phyloP scores from a whole-genome alignment of 2,888 invertebrate genomes.

The Ormyrus thymus region DNA sequence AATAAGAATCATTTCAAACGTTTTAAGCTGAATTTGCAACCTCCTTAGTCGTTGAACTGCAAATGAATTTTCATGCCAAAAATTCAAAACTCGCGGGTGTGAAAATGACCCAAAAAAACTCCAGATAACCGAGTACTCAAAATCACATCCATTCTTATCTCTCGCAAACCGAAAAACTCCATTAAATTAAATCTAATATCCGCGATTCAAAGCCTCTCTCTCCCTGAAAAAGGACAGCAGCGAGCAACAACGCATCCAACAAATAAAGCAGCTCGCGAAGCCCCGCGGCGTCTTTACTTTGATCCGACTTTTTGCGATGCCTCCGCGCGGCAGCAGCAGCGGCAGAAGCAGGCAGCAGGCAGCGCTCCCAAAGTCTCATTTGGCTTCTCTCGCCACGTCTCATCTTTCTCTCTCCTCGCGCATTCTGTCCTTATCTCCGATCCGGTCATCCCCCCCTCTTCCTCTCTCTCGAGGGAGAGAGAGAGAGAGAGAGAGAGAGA shows the following conservation, averaged over 20 bases:
- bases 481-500: not conserved
- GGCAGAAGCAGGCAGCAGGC: conserved; percentile 32
- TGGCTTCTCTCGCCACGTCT: conserved; percentile 47
- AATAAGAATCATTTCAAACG: too few relatives aligned
- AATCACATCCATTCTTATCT: conserved; percentile 42
- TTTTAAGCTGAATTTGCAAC: too few relatives aligned
- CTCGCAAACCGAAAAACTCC: conserved; percentile 49
- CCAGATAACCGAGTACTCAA: not conserved
- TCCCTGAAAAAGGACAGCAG: not conserved
- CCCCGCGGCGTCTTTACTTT: conserved; percentile 54
- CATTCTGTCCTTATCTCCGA: conserved; percentile 55
- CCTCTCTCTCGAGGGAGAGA: conserved; percentile 22
- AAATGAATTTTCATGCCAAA: conserved; percentile 7
- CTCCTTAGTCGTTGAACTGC: not conserved
- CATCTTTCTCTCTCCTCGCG: conserved; percentile 38
- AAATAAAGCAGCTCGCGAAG: conserved; percentile 43
- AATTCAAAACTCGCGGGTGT: conserved; percentile 18
- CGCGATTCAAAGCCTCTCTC: conserved; percentile 13
- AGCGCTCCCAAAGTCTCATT: conserved; percentile 50
- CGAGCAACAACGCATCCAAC: conserved; percentile 1
- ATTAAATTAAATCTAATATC: conserved; percentile 55
- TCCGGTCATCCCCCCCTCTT: conserved; percentile 26
- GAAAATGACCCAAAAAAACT: not conserved
- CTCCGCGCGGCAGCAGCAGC: conserved; percentile 30
- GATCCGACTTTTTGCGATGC: conserved; percentile 56